Conservation (phyloP, 1,140 invertebrate genomes). For the Drosophila arizonae region DNA sequence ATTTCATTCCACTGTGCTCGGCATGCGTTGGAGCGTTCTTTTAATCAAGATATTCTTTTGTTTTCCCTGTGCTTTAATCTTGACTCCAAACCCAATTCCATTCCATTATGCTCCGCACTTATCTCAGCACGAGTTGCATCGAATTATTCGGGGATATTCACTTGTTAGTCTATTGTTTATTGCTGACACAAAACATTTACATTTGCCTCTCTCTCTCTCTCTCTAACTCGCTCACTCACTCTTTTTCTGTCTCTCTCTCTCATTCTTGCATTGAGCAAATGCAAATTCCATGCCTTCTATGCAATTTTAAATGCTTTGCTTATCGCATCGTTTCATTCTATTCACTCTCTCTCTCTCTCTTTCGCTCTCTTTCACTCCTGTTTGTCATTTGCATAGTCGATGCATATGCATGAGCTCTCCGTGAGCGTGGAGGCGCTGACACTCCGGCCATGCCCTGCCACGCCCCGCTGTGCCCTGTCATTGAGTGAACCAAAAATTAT, state of each 20-base stretch:
- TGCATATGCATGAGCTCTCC: conserved; percentile 67
- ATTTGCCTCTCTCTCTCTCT: conserved; percentile 34
- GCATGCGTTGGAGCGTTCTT: not conserved
- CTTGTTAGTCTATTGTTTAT: conserved; percentile 29
- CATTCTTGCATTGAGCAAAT: conserved; percentile 27
- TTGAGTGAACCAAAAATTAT: conserved; percentile 52
- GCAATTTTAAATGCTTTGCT: conserved; percentile 53
- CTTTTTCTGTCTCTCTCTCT: too few species aligned
- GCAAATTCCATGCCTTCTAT: conserved; percentile 28
- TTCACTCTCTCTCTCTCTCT: not conserved
- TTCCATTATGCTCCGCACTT: conserved; percentile 1
- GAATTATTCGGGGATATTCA: conserved; percentile 19
- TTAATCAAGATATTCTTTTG: not conserved
- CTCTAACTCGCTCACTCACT: conserved; percentile 9
- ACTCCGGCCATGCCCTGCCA: conserved; percentile 15
- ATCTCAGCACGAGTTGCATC: conserved; percentile 4
- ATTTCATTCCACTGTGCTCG: not conserved
- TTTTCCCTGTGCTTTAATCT: not conserved
- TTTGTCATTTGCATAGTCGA: conserved; percentile 44
- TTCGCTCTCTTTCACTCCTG: not conserved
- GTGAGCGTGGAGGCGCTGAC: not conserved
- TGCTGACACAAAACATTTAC: conserved; percentile 29
- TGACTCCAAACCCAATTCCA: not conserved
- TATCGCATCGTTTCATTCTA: conserved; percentile 32
- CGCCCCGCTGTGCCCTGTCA: not conserved